These are phyloP conservation scores for Channa striata DNA, from an alignment of 2,797 vertebrate genomes.

Conservation along the genomic window DNA sequence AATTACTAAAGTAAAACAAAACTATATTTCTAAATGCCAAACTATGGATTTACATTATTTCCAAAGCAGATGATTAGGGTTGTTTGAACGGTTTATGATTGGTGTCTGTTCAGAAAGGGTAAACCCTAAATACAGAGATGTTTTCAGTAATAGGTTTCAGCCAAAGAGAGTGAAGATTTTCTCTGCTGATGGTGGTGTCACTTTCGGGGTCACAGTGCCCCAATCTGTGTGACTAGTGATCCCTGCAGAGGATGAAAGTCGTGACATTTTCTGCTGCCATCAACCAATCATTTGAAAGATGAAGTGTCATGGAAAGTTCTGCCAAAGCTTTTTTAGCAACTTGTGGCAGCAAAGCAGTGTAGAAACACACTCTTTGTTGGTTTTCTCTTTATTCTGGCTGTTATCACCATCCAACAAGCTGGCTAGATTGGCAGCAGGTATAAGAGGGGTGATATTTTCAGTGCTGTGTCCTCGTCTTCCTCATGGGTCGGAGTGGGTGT, in stretches of 20 bases:
- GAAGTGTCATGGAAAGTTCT: conserved; percentile 69
- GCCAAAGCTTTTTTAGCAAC: conserved; percentile 52
- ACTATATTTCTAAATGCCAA: no score
- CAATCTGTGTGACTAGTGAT: conserved; percentile 66
- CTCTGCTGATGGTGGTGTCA: conserved; percentile 62
- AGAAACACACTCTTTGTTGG: conserved; percentile 29
- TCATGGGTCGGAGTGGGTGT: conserved; percentile 35
- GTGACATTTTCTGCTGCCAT: conserved; percentile 76
- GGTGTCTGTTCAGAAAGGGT: conserved; percentile 10
- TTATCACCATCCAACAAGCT: conserved; percentile 54
- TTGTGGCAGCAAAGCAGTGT: conserved; percentile 23
- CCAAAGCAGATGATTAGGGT: conserved; percentile 17
- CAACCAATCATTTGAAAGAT: conserved; percentile 64
- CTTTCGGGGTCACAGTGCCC: conserved; percentile 60
- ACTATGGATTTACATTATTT: neutral
- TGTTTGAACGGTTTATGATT: conserved; percentile 41
- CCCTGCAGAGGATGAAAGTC: conserved; percentile 70
- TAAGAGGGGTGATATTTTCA: conserved; percentile 44
- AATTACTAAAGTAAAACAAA: conserved; percentile 3
- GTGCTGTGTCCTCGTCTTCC: conserved; percentile 42
- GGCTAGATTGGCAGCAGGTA: conserved; percentile 47
- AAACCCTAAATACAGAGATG: conserved; percentile 10
- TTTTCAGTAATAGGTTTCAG: conserved; percentile 37
- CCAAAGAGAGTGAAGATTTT: conserved; percentile 42
- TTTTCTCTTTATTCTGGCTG: conserved; percentile 32